Evolutionary conservation across 2,888 invertebrate species (phyloP).

Genomic region (Erynnis tages): DNA sequence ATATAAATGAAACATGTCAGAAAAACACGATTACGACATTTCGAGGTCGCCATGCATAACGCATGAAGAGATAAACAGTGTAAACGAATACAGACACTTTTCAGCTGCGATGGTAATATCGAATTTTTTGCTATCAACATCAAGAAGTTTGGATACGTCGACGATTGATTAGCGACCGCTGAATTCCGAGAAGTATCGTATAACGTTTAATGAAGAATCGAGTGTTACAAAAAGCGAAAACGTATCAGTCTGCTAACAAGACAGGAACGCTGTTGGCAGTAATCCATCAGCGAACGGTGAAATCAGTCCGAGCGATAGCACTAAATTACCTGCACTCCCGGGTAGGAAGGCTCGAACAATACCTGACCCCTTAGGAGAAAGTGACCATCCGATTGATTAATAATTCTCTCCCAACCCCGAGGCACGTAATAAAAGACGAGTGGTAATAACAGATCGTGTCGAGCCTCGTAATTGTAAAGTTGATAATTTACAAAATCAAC

Average conservation of each 20-base stretch:
- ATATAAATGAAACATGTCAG: constrained; percentile 12
- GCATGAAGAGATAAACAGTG: constrained; percentile 14
- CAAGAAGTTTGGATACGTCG: not conserved
- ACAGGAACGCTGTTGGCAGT: constrained; percentile 42
- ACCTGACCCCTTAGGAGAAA: constrained; percentile 60
- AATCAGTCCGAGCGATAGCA: constrained; percentile 53
- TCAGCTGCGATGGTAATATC: constrained; percentile 10
- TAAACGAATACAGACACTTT: constrained; percentile 11
- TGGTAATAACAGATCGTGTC: constrained; percentile 64
- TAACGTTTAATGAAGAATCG: constrained; percentile 5
- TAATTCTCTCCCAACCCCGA: constrained; percentile 50
- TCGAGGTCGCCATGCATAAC: constrained; percentile 15
- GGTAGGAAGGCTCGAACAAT: constrained; percentile 51
- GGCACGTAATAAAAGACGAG: constrained; percentile 57
- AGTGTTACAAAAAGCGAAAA: constrained; percentile 2
- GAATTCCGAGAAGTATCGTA: constrained; percentile 1
- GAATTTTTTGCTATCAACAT: constrained; percentile 3
- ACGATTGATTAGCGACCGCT: not conserved
- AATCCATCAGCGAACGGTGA: constrained; percentile 48
- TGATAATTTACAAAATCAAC: constrained; percentile 55
- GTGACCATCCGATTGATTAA: constrained; percentile 66
- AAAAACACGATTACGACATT: constrained; percentile 4
- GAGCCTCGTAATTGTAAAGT: constrained; percentile 58
- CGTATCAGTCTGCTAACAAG: constrained; percentile 45
- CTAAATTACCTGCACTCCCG: constrained; percentile 56